Conservation (phyloP, 2,797 vertebrate genomes). For the Cyprinodon diabolis region DNA sequence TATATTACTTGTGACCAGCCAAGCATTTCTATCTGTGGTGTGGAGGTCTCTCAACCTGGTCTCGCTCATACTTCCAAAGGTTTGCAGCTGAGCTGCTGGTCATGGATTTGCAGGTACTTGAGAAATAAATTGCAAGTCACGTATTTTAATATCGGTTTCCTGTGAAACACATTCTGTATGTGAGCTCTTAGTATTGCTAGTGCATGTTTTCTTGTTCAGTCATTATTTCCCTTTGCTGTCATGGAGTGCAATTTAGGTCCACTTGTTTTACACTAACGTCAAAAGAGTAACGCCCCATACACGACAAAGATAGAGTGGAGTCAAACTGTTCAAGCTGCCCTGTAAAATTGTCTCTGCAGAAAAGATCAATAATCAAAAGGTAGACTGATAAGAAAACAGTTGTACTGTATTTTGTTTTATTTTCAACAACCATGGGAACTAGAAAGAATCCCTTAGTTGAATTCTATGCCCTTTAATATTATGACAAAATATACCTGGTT, state of each 20-base stretch:
- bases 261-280: not conserved
- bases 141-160: slow-evolving; percentile 6
- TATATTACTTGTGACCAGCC: not conserved
- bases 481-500: not conserved
- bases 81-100: not conserved
- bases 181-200: not conserved
- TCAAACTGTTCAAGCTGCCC: not conserved
- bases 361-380: not conserved
- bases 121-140: slow-evolving; percentile 4
- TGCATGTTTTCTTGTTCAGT: not conserved
- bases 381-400: not conserved
- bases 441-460: not conserved
- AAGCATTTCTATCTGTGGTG: not conserved
- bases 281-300: not conserved
- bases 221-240: not conserved
- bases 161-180: not conserved
- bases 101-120: not conserved
- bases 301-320: slow-evolving; percentile 1
- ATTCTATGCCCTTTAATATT: not conserved
- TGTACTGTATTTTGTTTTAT: not conserved
- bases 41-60: not conserved
- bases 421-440: not conserved
- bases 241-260: not conserved
- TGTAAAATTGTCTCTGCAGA: not conserved
- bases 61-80: not conserved